Evolutionary conservation across 2,797 vertebrate species (phyloP), one percentile per base, ranked within the genome.

Genomic region (Megalops cyprinoides): DNA sequence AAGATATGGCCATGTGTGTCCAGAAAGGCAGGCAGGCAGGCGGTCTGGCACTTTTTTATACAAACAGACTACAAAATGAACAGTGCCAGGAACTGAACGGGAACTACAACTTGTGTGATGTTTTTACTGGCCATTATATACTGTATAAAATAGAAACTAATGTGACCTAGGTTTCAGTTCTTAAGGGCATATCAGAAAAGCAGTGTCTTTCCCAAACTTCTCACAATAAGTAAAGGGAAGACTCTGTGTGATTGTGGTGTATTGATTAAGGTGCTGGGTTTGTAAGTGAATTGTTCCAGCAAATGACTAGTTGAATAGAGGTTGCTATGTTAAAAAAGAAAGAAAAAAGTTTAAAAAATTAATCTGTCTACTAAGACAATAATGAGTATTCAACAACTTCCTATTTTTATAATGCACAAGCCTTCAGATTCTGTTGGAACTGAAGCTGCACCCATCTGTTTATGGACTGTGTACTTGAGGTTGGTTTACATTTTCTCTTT

Each of bases 51-150:
- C n/a, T 60, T 60, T n/a, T 34, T 58, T 1, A 12, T 28, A 18
- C 77, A 42, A 15, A 31, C 55, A 60, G 25, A 46, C 5, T 44
- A 67, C 60, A 79, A 51, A 31, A 79, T 69, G 65, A 67, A 78
- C 56, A 37, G 42, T n/a, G 44, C 58, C 20, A 25, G n/a, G 37
- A 42, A 53, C 49, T 71, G 62, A 71, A 69, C 71, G 37, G n/a
- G 34, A 69, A 44, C 34, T 53, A 37, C 53, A 3, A 18, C 37
- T 65, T 3, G 31, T 65, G 28, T 65, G 60, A 31, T 9, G 18
- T 34, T 34, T 34, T 37, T 28, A 34, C 60, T 60, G 8, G 56
- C 56, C 28, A 10, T 60, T 60, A 8, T 60, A 8, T 12, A n/a
- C n/a, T n/a, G n/a, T n/a, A 9, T 6, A 28, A 60, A 60, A 65